These are phyloP conservation scores for Chrysocyon brachyurus DNA, from an alignment of 2,797 vertebrate genomes.

Conservation along the genomic window DNA sequence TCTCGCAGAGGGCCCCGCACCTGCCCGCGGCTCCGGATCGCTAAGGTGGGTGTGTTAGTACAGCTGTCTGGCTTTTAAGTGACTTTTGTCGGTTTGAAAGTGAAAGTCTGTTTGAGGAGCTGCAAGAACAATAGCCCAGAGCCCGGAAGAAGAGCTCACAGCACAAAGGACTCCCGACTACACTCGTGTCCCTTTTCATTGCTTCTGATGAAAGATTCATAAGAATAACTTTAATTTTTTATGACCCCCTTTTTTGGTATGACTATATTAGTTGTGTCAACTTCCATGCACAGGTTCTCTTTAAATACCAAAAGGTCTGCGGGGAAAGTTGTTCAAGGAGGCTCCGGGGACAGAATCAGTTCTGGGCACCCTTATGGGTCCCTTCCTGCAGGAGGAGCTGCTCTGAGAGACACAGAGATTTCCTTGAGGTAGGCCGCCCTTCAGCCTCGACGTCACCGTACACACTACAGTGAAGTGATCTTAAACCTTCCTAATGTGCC, in stretches of 20 bases:
- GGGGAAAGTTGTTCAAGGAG: conserved; percentile 80
- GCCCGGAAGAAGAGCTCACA: conserved; percentile 86
- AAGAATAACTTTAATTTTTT: conserved; percentile 92
- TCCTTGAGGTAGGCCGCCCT: conserved; percentile 45
- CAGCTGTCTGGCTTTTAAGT: conserved; percentile 87
- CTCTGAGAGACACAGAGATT: conserved; percentile 59
- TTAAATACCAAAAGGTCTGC: conserved; percentile 87
- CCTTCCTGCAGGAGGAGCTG: conserved; percentile 70
- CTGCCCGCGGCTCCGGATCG: conserved; percentile 83
- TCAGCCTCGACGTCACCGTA: conserved; percentile 46
- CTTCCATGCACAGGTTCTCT: conserved; percentile 84
- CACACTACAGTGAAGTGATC: neutral
- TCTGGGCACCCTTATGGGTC: conserved; percentile 6
- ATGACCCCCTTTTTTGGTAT: conserved; percentile 89
- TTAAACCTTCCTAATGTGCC: conserved; percentile 79
- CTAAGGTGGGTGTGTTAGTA: conserved; percentile 85
- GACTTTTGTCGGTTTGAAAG: conserved; percentile 90
- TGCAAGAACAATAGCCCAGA: conserved; percentile 82
- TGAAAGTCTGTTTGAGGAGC: conserved; percentile 89
- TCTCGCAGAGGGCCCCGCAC: conserved; percentile 85
- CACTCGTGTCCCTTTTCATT: conserved; percentile 89
- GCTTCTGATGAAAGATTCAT: conserved; percentile 93
- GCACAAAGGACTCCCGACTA: conserved; percentile 89
- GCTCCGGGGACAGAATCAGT: conserved; percentile 72
- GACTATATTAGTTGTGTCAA: conserved; percentile 88